Evolutionary conservation across 2,113 vertebrate species (phyloP), one percentile per base, ranked within the genome.

Genomic region (Trematocara zebra): DNA sequence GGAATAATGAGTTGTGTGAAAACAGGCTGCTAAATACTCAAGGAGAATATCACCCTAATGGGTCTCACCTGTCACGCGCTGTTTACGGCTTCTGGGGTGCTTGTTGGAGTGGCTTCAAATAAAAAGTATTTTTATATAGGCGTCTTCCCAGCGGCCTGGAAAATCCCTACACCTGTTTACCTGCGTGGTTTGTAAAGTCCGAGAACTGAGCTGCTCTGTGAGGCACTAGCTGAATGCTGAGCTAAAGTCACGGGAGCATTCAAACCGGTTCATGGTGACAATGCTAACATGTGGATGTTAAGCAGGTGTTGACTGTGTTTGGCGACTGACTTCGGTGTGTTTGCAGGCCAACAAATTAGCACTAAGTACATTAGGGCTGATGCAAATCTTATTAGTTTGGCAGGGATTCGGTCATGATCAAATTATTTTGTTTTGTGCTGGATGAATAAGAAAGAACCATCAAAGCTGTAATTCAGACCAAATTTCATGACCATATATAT

Each of bases 1-100:
- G 91, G 88, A 94, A 93, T 95, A 96, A 96, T 94, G 95, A 95
- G 91, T 84, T 87, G 88, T 90, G 91, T 92, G 91, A 94, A 91
- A 94, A 93, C 89, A 94, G 88, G 86, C 88, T 86, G 91, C 86
- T 94, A 87, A 94, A 95, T 89, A 91, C 80, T 94, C 81, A 53
- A 92, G 84, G 89, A 90, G 90, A 91, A 88, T 57, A 87, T 88
- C 78, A 31, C 7, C 42, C 64, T 95, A 95, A 95, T 91, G 93
- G 89, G n/a, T 83, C 81, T 82, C 82, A 37, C 87, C 82, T 88
- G 87, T 84, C 82, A 61, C 44, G 15, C 10, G 26, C 10, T 56
- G 80, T 87, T 92, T 78, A 85, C 5, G 2, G 87, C 85, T 80
- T 82, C 52, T 88, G 89, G 56, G 74, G 86, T 52, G 72, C 57